Evolutionary conservation across 2,113 vertebrate species (phyloP), one percentile per base, ranked within the genome.

Genomic region (Grallaria varia): DNA sequence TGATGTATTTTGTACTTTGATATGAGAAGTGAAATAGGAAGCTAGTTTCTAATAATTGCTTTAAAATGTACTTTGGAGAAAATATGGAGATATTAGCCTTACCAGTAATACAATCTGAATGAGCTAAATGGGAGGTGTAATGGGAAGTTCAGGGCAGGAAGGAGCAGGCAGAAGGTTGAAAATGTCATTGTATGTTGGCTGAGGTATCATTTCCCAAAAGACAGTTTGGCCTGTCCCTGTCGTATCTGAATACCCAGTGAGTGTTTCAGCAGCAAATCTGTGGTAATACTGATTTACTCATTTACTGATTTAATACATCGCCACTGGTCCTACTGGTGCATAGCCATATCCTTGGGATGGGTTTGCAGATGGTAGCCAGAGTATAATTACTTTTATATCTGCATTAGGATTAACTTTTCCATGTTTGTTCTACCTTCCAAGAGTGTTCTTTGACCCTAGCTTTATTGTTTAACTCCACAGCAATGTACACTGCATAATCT

Each of bases 11-110:
- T 93, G 90, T 96, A 95, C 90, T 96, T 93, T 93, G 95, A 96
- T 93, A 96, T 59, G 76, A 95, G 93, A 94, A 95, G 75, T 88
- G 87, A 95, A 96, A 96, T 94, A 95, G 95, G 95, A 96, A 96
- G 84, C 91, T 84, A 93, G 91, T 89, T 96, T 93, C 93, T 93
- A 95, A 91, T 95, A 96, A 97, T 95, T 95, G 50, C 75, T 95
- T 96, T 96, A 95, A 96, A 96, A 91, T 92, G 87, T 90, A 75
- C 84, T 92, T 94, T 96, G 85, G 90, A 97, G 92, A 92, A 97
- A 96, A 95, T 94, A 93, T 27, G 56, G 71, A 91, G 91, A 93
- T 97, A 97, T 91, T 94, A 97, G 59, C 87, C 90, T 93, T 90
- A 74, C 91, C 87, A 96, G 94, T 94, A 97, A 96, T 96, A 86